A percentile compares a stretch with the other conserved stretches of the same genome.
Conservation (phyloP, 2,113 vertebrate genomes). For the Brienomyrus longianalis region DNA sequence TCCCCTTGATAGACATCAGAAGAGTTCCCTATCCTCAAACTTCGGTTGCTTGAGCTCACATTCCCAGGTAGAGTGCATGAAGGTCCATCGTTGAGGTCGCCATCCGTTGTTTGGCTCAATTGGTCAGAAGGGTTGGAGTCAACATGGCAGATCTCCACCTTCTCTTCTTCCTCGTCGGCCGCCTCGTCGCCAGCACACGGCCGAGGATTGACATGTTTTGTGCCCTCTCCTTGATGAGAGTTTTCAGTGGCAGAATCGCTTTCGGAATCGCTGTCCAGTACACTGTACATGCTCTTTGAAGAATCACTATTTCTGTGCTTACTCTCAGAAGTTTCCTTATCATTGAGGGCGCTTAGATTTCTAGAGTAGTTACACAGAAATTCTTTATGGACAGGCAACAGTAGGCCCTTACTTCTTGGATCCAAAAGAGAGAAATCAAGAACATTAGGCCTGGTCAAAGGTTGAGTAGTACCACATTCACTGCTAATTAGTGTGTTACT, state of each 20-base stretch:
- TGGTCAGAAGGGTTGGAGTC: constrained; percentile 9
- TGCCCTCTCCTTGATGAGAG: background rate
- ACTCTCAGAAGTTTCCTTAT: constrained; percentile 45
- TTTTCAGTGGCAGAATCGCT: constrained; percentile 51
- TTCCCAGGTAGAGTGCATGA: constrained; percentile 1
- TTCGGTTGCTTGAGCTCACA: constrained; percentile 1
- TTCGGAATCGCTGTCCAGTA: constrained; percentile 67
- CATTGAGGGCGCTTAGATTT: constrained; percentile 61
- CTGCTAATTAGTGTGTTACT: background rate
- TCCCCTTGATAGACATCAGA: constrained; percentile 26
- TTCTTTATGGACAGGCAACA: constrained; percentile 65
- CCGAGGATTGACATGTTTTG: background rate
- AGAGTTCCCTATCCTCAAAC: constrained; percentile 20
- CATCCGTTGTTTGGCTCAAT: background rate
- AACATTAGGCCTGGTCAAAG: background rate
- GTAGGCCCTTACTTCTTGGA: constrained; percentile 53
- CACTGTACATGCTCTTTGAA: constrained; percentile 64
- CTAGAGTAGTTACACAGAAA: constrained; percentile 74
- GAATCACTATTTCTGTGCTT: constrained; percentile 15
- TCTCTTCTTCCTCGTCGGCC: constrained; percentile 71
- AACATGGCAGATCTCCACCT: constrained; percentile 70
- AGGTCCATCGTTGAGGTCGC: constrained; percentile 7
- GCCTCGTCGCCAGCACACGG: constrained; percentile 14
- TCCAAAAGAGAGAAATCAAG: constrained; percentile 58
- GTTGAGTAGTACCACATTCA: background rate